Evolutionary conservation across 1,140 invertebrate genomes (phyloP).

Genomic region (Paramacrobiotus metropolitanus): DNA sequence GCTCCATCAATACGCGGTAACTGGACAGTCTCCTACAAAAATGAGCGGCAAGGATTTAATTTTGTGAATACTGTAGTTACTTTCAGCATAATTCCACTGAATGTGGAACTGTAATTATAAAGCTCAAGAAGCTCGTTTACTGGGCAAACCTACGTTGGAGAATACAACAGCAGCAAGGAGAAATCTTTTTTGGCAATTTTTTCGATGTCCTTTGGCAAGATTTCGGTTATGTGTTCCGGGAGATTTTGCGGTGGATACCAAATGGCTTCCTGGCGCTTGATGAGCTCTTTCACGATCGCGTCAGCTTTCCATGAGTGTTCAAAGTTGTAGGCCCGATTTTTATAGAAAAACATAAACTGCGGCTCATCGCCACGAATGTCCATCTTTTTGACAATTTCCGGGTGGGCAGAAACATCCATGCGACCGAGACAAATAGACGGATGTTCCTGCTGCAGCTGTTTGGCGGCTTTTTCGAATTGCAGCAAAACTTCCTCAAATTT

Average conservation of each 20-base stretch:
- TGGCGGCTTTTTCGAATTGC: not conserved
- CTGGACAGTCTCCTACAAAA: not conserved
- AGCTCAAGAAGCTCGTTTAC: too few relatives aligned
- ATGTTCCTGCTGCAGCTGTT: not conserved
- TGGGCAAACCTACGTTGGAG: not conserved
- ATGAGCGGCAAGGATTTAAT: too few relatives aligned
- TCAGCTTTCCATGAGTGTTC: conserved; percentile 1
- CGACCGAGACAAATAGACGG: not conserved
- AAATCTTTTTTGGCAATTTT: not conserved
- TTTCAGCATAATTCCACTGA: too few relatives aligned
- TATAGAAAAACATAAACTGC: conserved; percentile 5
- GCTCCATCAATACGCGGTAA: not conserved
- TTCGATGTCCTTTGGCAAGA: not conserved
- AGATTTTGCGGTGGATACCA: conserved; percentile 5
- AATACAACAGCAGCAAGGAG: not conserved
- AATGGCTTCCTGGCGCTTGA: not conserved
- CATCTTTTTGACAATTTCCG: not conserved
- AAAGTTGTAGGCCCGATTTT: not conserved
- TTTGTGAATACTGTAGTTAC: too few relatives aligned
- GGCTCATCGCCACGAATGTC: not conserved
- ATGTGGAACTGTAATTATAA: too few relatives aligned
- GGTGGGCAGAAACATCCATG: not conserved
- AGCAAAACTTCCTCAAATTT: not conserved
- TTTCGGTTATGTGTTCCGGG: not conserved
- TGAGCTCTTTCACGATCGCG: conserved; percentile 1